These are phyloP conservation scores for Hoplias malabaricus DNA, from an alignment of 2,113 vertebrate species.

Conservation along the genomic window DNA sequence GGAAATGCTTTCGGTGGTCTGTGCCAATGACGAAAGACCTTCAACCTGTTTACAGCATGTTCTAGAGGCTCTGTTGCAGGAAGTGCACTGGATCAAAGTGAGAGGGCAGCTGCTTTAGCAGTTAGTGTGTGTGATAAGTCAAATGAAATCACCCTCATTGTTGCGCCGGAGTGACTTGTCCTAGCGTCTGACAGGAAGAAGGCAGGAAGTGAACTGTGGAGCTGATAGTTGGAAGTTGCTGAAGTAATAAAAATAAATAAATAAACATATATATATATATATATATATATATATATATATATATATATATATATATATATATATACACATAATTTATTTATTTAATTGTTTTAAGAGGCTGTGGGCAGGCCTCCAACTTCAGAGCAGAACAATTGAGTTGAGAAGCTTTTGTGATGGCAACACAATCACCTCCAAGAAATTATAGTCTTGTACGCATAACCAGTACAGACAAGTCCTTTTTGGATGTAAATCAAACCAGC, in stretches of 20 bases:
- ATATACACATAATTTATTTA: too few relatives aligned
- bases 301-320: too few relatives aligned
- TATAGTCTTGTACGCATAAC: conserved; percentile 66
- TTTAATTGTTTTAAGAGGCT: too few relatives aligned
- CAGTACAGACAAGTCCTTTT: conserved; percentile 70
- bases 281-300: too few relatives aligned
- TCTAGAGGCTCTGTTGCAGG: conserved; percentile 73
- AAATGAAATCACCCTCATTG: conserved; percentile 80
- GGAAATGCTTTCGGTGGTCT: conserved; percentile 40
- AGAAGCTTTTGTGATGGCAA: conserved; percentile 72
- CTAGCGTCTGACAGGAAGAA: conserved; percentile 76
- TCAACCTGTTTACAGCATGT: conserved; percentile 72
- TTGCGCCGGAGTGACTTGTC: conserved; percentile 76
- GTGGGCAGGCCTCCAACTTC: conserved; percentile 69
- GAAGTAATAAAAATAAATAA: conserved; percentile 75
- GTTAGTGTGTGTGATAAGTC: conserved; percentile 77
- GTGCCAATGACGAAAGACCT: conserved; percentile 61
- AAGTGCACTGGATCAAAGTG: conserved; percentile 80
- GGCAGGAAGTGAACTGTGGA: conserved; percentile 76
- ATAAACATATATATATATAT: too few relatives aligned
- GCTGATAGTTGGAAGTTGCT: conserved; percentile 71
- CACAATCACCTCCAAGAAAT: conserved; percentile 73
- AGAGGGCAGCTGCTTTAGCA: conserved; percentile 78
- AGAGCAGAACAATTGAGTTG: conserved; percentile 74
- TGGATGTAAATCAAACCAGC: conserved; percentile 51